These are phyloP conservation scores for Popillia japonica DNA, from an alignment of 1,140 invertebrate species.

Conservation along the genomic window DNA sequence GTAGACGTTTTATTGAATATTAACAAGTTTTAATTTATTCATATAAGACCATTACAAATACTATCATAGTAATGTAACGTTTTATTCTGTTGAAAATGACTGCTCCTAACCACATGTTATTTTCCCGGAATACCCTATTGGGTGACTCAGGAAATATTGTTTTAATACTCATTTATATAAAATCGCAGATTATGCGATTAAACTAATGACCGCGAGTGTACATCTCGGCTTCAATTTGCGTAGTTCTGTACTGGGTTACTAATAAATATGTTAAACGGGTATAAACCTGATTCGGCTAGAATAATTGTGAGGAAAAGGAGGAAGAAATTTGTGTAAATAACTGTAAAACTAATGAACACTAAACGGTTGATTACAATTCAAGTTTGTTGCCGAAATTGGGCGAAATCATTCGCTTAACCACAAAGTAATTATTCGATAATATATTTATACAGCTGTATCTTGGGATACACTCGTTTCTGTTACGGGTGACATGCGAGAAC, in stretches of 20 bases:
- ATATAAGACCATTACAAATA: constrained; percentile 21
- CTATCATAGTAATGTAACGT: constrained; percentile 36
- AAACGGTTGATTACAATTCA: constrained; percentile 7
- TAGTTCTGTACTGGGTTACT: no score
- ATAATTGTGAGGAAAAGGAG: background rate
- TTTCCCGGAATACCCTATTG: background rate
- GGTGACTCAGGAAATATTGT: no score
- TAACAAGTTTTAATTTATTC: constrained; percentile 33
- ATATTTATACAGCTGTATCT: background rate
- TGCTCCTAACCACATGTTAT: background rate
- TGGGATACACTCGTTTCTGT: no score
- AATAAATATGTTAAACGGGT: no score
- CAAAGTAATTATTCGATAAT: background rate
- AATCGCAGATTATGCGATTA: no score
- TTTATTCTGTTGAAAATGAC: background rate
- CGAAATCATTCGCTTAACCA: background rate
- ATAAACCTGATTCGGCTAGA: no score
- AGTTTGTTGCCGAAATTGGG: background rate
- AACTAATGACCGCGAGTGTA: no score
- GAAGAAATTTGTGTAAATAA: background rate
- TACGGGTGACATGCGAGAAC: no score
- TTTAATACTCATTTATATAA: no score
- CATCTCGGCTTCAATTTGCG: no score
- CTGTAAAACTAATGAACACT: background rate
- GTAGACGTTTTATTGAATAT: constrained; percentile 29